Percentiles rank a stretch among this genome's conserved stretches.
phyloP scores from a whole-genome alignment of 2,797 vertebrate species.

The Coreius guichenoti region DNA sequence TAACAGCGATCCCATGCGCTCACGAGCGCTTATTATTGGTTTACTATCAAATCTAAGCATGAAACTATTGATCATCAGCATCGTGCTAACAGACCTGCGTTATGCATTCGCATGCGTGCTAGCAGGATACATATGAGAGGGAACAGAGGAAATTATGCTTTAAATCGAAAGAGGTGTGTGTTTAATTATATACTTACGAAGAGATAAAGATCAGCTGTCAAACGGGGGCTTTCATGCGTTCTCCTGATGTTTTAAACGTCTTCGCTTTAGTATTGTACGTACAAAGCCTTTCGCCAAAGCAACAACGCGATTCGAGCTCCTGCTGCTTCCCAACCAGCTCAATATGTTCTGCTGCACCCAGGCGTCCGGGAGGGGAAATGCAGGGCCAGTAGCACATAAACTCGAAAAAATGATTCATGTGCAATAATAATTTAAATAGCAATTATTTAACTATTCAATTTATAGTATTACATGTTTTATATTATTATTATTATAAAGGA shows the following conservation, averaged over 20 bases:
- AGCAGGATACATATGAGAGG: constrained; percentile 35
- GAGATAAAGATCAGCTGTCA: constrained; percentile 1
- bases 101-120: constrained; percentile 17
- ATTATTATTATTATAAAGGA: background rate
- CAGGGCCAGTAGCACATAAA: background rate
- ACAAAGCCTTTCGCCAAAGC: constrained; percentile 39
- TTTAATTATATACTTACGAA: constrained; percentile 32
- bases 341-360: background rate
- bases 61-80: background rate
- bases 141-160: constrained; percentile 4
- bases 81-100: background rate
- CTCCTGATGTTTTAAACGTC: background rate
- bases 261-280: constrained; percentile 11
- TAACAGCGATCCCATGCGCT: no score
- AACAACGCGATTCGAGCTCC: constrained; percentile 29
- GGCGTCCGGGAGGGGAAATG: constrained; percentile 9
- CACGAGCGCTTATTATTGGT: background rate
- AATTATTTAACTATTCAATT: background rate
- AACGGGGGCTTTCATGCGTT: background rate
- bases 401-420: background rate
- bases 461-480: background rate
- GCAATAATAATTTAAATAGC: background rate
- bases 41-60: background rate
- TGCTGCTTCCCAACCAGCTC: background rate
- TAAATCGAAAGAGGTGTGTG: background rate